Evolutionary conservation across 2,113 vertebrate genomes (phyloP), one percentile per base, ranked within the genome.

Genomic region (Sitta europaea): DNA sequence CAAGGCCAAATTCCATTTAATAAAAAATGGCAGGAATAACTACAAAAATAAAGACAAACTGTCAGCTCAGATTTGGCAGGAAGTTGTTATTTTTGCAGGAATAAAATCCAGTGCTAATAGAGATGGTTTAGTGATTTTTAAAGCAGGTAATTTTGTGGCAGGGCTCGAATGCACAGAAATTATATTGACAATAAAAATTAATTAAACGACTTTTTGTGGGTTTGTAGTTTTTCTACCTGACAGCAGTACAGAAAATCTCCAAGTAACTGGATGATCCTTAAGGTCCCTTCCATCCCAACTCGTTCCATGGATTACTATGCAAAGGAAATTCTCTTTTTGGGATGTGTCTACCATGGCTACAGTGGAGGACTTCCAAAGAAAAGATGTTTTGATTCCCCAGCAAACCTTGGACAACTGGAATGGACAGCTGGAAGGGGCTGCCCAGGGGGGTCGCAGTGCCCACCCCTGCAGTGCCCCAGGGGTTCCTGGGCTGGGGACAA

Each of bases 11-110:
- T 47, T 43, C 70, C 18, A 43, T 65, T 65, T 78, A 87, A 89
- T 75, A 36, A 90, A 86, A 72, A 71, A 48, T 38, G 36, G 42
- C 72, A 93, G 82, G 71, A 79, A 85, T 83, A 82, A 90, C 80
- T 76, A 25, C 84, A 48, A 90, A 93, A 66, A 79, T 82, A 79
- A 86, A 95, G 75, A 70, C 59, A 61, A 95, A 38, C 50, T 70
- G 92, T 79, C 94, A 66, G n/a, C 54, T 72, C n/a, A 18, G 2
- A 76, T 83, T 83, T 88, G 78, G 62, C 85, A 91, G 77, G 36
- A 71, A 79, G 81, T 82, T 87, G n/a, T 72, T 78, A 17, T 48
- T 88, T 77, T 62, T 48, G 25, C 31, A 66, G 53, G 66, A 66
- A 65, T 73, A 53, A 88, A 90, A 93, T 13, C 38, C 57, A 88